A percentile compares a stretch with the other conserved stretches of the same genome.
Conservation (phyloP, 2,888 invertebrate species). For the Lasioglossum marginatum region DNA sequence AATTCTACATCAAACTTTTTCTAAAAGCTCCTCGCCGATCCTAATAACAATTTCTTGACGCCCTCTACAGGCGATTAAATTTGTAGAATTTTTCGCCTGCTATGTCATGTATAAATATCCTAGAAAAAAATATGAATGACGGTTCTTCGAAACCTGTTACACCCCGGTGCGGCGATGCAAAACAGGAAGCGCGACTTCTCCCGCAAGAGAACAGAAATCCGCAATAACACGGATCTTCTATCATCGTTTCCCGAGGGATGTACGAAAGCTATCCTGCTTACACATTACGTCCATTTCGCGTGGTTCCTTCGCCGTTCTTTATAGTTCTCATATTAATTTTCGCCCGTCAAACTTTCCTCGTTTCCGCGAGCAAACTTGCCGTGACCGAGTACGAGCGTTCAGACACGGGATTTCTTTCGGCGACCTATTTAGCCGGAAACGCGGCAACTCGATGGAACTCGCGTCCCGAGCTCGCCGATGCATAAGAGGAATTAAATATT, state of each 20-base stretch:
- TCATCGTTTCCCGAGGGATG: neutral
- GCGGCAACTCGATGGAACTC: constrained; percentile 11
- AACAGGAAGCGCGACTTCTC: neutral
- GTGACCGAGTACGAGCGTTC: constrained; percentile 17
- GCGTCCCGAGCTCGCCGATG: neutral
- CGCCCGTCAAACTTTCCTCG: neutral
- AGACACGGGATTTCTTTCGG: constrained; percentile 48
- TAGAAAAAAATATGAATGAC: too few relatives aligned
- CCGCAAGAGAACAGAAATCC: neutral
- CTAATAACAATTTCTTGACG: too few relatives aligned
- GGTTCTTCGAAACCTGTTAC: too few relatives aligned
- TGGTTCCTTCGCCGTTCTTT: neutral
- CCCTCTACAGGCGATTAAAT: too few relatives aligned
- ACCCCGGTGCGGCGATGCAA: neutral
- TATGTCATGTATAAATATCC: too few relatives aligned
- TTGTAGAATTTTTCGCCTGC: too few relatives aligned
- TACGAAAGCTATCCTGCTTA: neutral
- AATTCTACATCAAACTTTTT: too few relatives aligned
- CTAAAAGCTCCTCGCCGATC: too few relatives aligned
- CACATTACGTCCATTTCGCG: neutral
- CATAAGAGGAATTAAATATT: constrained; percentile 40
- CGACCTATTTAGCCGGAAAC: constrained; percentile 9
- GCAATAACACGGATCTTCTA: neutral
- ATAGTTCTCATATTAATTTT: constrained; percentile 6
- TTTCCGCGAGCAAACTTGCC: neutral